Percentiles rank a stretch among this genome's conserved stretches.
phyloP scores from a whole-genome alignment of 1,140 invertebrate genomes.

The Caenorhabditis remanei region DNA sequence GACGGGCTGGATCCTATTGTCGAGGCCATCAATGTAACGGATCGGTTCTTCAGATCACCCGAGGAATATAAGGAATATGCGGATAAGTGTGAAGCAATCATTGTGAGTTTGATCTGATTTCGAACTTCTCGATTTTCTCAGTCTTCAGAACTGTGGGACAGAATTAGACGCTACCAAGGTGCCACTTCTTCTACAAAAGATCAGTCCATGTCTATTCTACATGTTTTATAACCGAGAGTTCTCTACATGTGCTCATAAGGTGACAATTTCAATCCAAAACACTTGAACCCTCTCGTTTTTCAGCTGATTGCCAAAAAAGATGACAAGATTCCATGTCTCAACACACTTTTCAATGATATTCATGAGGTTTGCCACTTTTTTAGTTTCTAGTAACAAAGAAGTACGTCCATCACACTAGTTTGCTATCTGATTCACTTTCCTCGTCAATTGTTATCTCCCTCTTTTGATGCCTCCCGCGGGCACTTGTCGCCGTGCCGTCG shows the following conservation, averaged over 20 bases:
- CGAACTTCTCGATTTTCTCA: background rate
- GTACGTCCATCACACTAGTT: no score
- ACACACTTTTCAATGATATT: constrained; percentile 30
- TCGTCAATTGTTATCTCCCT: background rate
- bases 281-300: background rate
- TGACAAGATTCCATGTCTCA: constrained; percentile 16
- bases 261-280: background rate
- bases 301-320: constrained; percentile 31
- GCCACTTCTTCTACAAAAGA: background rate
- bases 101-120: background rate
- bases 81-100: constrained; percentile 17
- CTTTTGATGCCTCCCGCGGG: background rate
- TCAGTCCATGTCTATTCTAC: constrained; percentile 7
- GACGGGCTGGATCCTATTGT: background rate
- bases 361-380: background rate
- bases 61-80: constrained; percentile 9
- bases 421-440: background rate
- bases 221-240: background rate
- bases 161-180: background rate
- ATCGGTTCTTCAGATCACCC: constrained; percentile 10
- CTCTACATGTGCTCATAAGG: constrained; percentile 13
- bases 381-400: no score
- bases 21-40: background rate
- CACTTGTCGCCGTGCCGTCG: background rate
- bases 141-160: background rate